Evolutionary conservation across 2,888 invertebrate species (phyloP), one percentile per base, ranked within the genome.

Genomic region (Tortricodes alternella): DNA sequence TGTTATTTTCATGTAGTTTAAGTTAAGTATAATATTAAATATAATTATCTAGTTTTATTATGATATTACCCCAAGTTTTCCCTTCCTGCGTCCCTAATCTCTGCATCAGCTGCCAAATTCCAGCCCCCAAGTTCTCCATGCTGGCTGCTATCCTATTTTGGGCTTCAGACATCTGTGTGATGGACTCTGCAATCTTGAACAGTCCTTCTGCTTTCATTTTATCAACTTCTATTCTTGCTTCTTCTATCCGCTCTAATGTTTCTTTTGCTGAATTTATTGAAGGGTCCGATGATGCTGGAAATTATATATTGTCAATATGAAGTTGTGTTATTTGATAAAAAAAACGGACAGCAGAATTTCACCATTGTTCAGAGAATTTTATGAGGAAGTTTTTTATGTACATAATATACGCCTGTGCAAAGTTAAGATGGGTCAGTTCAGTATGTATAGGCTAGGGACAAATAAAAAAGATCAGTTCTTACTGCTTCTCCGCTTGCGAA

Each of bases 51-150:
- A n/a, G n/a, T n/a, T n/a, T n/a, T n/a, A n/a, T n/a, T n/a, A n/a
- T n/a, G n/a, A n/a, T n/a, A n/a, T 56, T 56, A 56, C 56, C 56
- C 56, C 56, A 56, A 13, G 11, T 34, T n/a, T 56, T 56, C 21
- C 56, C 56, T 7, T 56, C 56, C 21, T 56, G 56, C 4, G 29
- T 8, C 6, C 43, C 23, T 38, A 56, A 50, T 32, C 49, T 43
- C 32, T 56, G 56, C 37, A 56, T 11, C 8, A 56, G 21, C 32
- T 56, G 56, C 56, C 56, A 56, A 11, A 56, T 38, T 23, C 56
- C 56, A 0, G 56, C 56, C 1, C 56, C 56, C 6, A 56, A 37
- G 44, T 56, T 56, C 24, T 56, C 56, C 50, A 56, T 56, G 18
- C 56, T 56, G 1, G 56, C 49, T 0, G 56, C 50, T 38, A 50